Conservation (phyloP, 2,113 vertebrate species). For the Microcebus griseorufus region DNA sequence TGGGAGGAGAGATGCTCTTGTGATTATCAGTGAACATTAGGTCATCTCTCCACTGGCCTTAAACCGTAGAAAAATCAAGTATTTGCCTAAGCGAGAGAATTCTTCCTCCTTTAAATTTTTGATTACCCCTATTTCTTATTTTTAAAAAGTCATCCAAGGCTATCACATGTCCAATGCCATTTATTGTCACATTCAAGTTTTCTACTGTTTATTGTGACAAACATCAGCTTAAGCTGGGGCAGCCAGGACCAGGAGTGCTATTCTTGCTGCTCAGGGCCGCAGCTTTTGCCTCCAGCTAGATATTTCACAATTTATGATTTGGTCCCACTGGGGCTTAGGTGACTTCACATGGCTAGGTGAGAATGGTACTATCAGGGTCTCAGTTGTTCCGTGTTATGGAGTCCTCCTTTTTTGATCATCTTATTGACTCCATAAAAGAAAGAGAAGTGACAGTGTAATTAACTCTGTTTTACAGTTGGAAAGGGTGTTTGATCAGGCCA, state of each 20-base stretch:
- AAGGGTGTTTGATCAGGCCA: not conserved
- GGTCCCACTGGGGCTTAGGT: not conserved
- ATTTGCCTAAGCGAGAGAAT: constrained; percentile 5
- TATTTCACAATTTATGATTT: not conserved
- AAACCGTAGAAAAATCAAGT: not conserved
- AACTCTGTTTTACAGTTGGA: not conserved
- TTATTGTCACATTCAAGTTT: not conserved
- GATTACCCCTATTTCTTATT: constrained; percentile 21
- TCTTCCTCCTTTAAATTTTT: not conserved
- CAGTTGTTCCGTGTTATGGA: not conserved
- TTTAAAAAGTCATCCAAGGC: not conserved
- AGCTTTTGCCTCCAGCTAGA: not conserved
- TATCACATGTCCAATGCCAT: not conserved
- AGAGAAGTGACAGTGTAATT: not conserved
- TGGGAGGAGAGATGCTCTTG: not conserved
- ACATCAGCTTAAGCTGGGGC: not conserved
- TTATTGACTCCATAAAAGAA: constrained; percentile 8
- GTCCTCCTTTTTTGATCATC: not conserved
- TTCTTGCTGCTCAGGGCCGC: not conserved
- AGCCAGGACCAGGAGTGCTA: not conserved
- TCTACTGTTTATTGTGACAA: not conserved
- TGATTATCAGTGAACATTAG: not conserved
- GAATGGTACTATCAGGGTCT: not conserved
- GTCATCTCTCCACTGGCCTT: not conserved
- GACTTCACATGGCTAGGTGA: not conserved